These are phyloP conservation scores for Leucania comma DNA, from an alignment of 2,888 invertebrate species.

Conservation along the genomic window DNA sequence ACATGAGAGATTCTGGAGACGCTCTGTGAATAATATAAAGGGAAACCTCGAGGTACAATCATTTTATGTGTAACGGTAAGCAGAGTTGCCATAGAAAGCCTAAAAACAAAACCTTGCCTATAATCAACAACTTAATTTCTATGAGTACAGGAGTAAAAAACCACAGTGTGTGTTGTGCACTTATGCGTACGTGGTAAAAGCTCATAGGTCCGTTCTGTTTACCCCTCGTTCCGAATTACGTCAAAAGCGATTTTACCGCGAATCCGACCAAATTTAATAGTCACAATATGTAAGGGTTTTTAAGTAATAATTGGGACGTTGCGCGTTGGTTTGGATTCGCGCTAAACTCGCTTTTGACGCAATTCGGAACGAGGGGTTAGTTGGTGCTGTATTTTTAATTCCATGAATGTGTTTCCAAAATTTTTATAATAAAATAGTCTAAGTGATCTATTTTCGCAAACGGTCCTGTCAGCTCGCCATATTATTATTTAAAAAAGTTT, in stretches of 20 bases:
- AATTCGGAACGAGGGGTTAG: too few species aligned
- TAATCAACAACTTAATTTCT: too few species aligned
- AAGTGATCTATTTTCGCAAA: not conserved
- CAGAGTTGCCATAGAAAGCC: not conserved
- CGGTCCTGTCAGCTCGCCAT: not conserved
- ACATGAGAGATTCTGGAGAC: too few species aligned
- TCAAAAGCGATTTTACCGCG: too few species aligned
- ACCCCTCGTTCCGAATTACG: too few species aligned
- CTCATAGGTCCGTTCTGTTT: not conserved
- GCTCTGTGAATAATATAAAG: too few species aligned
- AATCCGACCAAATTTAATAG: too few species aligned
- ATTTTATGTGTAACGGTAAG: not conserved
- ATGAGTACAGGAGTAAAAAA: too few species aligned
- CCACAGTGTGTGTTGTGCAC: slow-evolving; percentile 12
- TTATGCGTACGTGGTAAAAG: slow-evolving; percentile 1
- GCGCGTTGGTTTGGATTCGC: too few species aligned
- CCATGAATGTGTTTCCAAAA: not conserved
- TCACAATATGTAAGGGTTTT: too few species aligned
- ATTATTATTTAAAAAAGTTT: not conserved
- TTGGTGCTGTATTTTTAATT: not conserved
- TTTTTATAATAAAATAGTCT: not conserved
- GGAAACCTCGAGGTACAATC: not conserved
- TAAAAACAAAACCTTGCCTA: not conserved
- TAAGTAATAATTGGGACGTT: too few species aligned
- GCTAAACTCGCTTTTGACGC: too few species aligned